phyloP scores from a whole-genome alignment of 30 jellyfish, hydroid and myxozoan species.

The Pelagia noctiluca region DNA sequence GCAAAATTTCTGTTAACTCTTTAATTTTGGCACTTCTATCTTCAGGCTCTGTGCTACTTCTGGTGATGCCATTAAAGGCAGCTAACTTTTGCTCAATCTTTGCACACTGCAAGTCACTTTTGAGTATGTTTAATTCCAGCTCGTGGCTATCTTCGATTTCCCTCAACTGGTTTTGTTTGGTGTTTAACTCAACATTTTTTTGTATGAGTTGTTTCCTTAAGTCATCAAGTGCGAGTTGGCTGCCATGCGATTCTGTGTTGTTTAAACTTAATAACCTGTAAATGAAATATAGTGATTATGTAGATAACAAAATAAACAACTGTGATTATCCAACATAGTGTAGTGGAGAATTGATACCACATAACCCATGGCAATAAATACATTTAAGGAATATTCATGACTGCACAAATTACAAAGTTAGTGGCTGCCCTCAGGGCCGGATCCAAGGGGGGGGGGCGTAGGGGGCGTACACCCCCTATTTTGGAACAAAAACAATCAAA shows the following conservation, averaged over 20 bases:
- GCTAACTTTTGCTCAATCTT: slow-evolving; percentile 57
- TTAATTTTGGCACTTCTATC: slow-evolving; percentile 21
- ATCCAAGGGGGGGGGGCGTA: too few relatives aligned
- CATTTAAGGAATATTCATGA: too few relatives aligned
- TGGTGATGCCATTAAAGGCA: not conserved
- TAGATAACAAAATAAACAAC: too few relatives aligned
- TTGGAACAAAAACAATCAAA: too few relatives aligned
- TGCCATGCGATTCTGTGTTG: slow-evolving; percentile 55
- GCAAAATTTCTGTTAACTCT: slow-evolving; percentile 51
- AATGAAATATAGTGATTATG: too few relatives aligned
- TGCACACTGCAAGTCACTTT: slow-evolving; percentile 59
- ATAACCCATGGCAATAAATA: too few relatives aligned
- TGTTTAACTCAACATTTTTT: slow-evolving; percentile 52
- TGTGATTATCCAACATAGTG: too few relatives aligned
- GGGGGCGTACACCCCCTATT: too few relatives aligned
- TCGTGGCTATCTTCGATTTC: slow-evolving; percentile 5
- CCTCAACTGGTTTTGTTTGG: not conserved
- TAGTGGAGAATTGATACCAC: too few relatives aligned
- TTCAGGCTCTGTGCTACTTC: slow-evolving; percentile 35
- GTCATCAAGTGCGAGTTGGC: slow-evolving; percentile 58
- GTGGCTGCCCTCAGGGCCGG: too few relatives aligned
- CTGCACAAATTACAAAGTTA: too few relatives aligned
- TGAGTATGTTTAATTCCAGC: slow-evolving; percentile 20
- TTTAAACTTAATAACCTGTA: slow-evolving; percentile 62
- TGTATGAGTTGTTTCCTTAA: slow-evolving; percentile 40